phyloP scores from a whole-genome alignment of 2,888 invertebrate species.

The Tortrix viridana region DNA sequence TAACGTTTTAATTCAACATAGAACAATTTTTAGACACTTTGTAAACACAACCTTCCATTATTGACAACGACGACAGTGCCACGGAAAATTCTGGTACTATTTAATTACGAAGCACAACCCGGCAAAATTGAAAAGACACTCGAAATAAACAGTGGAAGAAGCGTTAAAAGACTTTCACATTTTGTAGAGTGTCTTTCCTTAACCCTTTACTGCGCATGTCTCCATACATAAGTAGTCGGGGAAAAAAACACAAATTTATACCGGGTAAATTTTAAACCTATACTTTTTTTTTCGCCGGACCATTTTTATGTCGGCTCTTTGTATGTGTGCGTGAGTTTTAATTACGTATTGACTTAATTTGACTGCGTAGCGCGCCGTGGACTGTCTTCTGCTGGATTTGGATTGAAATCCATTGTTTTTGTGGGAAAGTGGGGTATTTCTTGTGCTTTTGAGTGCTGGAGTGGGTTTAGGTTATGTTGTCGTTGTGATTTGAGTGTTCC shows the following conservation, averaged over 20 bases:
- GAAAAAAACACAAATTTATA: constrained; percentile 85
- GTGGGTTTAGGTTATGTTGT: constrained; percentile 57
- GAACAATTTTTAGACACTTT: not conserved
- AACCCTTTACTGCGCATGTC: constrained; percentile 84
- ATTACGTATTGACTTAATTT: constrained; percentile 85
- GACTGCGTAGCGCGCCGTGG: constrained; percentile 68
- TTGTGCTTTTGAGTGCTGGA: constrained; percentile 42
- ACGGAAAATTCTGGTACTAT: constrained; percentile 59
- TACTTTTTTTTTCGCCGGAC: constrained; percentile 81
- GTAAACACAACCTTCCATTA: constrained; percentile 22
- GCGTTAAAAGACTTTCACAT: constrained; percentile 34
- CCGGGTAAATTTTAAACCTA: constrained; percentile 84
- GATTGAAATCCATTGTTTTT: constrained; percentile 45
- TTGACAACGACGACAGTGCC: constrained; percentile 31
- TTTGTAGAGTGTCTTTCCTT: constrained; percentile 51
- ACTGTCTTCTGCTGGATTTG: constrained; percentile 56
- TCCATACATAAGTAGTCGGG: constrained; percentile 79
- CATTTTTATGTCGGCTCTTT: constrained; percentile 83
- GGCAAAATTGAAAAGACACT: constrained; percentile 42
- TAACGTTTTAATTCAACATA: too few relatives aligned
- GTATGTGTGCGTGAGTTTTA: constrained; percentile 82
- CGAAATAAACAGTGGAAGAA: not conserved
- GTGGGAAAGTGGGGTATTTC: constrained; percentile 40
- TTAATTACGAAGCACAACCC: constrained; percentile 51
- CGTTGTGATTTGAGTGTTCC: constrained; percentile 40